Percentiles rank a stretch among this genome's conserved stretches.
phyloP scores from a whole-genome alignment of 2,113 vertebrate species.

The Vombatus ursinus region DNA sequence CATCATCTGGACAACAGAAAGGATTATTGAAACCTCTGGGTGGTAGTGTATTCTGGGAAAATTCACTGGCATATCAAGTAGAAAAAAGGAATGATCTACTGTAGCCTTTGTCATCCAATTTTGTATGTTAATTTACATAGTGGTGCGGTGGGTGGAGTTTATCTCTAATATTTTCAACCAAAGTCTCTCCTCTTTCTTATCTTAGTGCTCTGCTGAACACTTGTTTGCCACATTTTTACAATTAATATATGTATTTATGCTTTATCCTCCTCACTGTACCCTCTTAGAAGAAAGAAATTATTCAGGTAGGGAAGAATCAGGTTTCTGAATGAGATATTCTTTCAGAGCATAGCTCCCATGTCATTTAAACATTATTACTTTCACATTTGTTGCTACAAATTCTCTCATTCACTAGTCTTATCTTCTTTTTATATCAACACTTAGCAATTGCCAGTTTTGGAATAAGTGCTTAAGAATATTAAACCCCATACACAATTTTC shows the following conservation, averaged over 20 bases:
- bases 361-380: neutral
- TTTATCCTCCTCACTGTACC: neutral
- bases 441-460: neutral
- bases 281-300: neutral
- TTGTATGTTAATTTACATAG: neutral
- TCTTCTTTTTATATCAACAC: neutral
- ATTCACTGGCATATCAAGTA: neutral
- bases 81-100: neutral
- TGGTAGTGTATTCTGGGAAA: neutral
- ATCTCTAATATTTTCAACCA: neutral
- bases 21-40: neutral
- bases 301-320: neutral
- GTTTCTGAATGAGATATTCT: neutral
- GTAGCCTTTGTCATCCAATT: neutral
- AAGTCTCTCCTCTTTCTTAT: neutral
- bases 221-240: neutral
- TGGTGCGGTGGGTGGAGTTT: neutral
- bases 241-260: neutral
- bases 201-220: neutral
- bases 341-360: neutral
- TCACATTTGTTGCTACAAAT: neutral
- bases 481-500: neutral
- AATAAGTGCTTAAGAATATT: neutral
- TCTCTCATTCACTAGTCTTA: neutral
- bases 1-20: neutral